Percentiles rank a stretch among this genome's conserved stretches.
Evolutionary conservation across 1,140 invertebrate genomes (phyloP).

Genomic region (Drosophila simulans): DNA sequence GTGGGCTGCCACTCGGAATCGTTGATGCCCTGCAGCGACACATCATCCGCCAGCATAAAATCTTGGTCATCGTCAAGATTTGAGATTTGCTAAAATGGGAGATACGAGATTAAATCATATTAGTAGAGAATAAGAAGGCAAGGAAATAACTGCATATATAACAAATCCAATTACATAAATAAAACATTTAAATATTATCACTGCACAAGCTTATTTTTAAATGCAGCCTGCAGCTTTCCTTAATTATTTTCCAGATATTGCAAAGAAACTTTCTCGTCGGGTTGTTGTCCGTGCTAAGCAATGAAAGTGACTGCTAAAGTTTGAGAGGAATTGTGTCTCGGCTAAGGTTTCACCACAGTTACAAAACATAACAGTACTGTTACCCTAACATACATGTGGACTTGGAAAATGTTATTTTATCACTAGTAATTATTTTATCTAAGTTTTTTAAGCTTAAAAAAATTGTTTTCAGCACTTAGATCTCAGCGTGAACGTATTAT

Average conservation of each 20-base stretch:
- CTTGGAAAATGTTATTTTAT: background rate
- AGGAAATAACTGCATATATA: no score
- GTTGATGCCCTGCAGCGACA: slow-evolving; percentile 4
- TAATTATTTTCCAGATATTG: background rate
- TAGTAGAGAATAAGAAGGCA: background rate
- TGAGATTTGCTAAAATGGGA: slow-evolving; percentile 51
- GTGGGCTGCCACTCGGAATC: slow-evolving; percentile 5
- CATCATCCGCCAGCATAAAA: slow-evolving; percentile 43
- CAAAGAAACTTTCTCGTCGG: background rate
- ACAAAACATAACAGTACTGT: background rate
- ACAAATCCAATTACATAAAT: background rate
- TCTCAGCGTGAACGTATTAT: background rate
- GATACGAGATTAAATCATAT: background rate
- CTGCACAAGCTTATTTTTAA: no score
- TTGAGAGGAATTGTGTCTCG: background rate
- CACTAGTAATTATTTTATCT: slow-evolving; percentile 9
- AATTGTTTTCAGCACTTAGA: slow-evolving; percentile 6
- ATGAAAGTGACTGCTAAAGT: background rate
- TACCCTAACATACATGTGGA: background rate
- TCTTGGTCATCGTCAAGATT: slow-evolving; percentile 43
- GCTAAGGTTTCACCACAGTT: slow-evolving; percentile 15
- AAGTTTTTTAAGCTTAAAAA: background rate
- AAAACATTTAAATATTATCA: no score
- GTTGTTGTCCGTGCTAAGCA: slow-evolving; percentile 43
- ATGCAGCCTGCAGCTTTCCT: background rate